Evolutionary conservation across 1,140 invertebrate genomes (phyloP).

Genomic region (Drosophila bifasciata): DNA sequence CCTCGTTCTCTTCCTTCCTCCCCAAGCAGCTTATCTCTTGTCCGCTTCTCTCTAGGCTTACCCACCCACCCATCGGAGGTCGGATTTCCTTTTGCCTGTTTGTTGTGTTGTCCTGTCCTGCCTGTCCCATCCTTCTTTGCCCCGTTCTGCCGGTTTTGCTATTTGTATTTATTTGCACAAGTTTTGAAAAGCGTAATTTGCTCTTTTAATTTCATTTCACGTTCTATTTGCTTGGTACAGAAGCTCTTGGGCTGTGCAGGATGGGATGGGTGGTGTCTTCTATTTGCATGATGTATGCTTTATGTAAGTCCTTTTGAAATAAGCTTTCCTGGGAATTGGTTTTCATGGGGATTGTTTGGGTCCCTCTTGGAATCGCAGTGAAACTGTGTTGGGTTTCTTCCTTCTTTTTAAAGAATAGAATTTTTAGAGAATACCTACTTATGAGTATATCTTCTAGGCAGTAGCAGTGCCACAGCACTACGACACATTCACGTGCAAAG

Average conservation of each 20-base stretch:
- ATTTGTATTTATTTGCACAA: constrained; percentile 70
- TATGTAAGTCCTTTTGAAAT: constrained; percentile 23
- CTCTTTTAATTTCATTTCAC: constrained; percentile 77
- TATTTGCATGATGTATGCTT: constrained; percentile 32
- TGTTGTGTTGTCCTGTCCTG: constrained; percentile 1
- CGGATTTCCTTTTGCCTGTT: neutral
- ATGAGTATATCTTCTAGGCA: no score
- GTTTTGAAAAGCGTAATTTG: constrained; percentile 65
- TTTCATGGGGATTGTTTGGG: constrained; percentile 1
- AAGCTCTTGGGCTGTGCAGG: neutral
- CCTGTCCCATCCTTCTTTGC: constrained; percentile 8
- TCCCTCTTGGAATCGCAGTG: no score
- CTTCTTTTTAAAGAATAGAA: no score
- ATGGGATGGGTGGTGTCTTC: constrained; percentile 7
- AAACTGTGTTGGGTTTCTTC: no score
- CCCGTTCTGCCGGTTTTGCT: constrained; percentile 14
- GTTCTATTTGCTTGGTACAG: constrained; percentile 56
- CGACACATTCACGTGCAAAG: no score
- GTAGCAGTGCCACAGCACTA: no score
- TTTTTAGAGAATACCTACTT: no score
- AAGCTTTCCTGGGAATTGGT: constrained; percentile 15
- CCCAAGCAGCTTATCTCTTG: constrained; percentile 27
- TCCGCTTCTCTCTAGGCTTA: constrained; percentile 1
- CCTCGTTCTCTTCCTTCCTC: neutral
- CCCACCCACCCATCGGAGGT: constrained; percentile 17